These are phyloP conservation scores for Papilio helenus DNA, from an alignment of 1,140 invertebrate species.

Conservation along the genomic window DNA sequence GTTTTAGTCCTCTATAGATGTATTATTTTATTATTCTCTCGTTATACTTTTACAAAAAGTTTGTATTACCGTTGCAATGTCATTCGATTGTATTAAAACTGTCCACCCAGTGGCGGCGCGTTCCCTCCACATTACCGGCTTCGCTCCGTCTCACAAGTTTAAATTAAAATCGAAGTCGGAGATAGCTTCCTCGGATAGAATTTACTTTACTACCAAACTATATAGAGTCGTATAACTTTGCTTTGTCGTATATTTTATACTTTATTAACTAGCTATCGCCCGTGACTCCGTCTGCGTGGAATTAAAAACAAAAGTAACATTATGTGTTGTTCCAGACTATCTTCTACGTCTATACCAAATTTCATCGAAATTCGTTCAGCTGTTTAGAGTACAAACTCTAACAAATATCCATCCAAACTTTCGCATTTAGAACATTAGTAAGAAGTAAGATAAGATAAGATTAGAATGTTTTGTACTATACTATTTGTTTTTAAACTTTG, in stretches of 20 bases:
- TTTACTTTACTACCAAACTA: slow-evolving; percentile 18
- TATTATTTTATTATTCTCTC: not conserved
- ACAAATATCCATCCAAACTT: too few species aligned
- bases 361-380: too few species aligned
- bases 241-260: not conserved
- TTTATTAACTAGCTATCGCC: not conserved
- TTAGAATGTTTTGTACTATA: too few species aligned
- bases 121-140: not conserved
- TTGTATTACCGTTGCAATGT: not conserved
- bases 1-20: too few species aligned
- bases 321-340: too few species aligned
- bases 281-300: too few species aligned
- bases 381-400: too few species aligned
- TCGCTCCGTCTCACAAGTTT: slow-evolving; percentile 9
- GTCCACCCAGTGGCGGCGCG: not conserved
- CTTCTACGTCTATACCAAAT: too few species aligned
- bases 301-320: too few species aligned
- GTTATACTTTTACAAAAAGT: not conserved
- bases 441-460: too few species aligned
- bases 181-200: slow-evolving; percentile 17
- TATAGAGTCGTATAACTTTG: not conserved
- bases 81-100: slow-evolving; percentile 18
- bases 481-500: not conserved
- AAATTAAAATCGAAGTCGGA: slow-evolving; percentile 21
- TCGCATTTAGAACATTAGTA: too few species aligned